phyloP scores from a whole-genome alignment of 2,113 vertebrate species.

The Entomyzon cyanotis region DNA sequence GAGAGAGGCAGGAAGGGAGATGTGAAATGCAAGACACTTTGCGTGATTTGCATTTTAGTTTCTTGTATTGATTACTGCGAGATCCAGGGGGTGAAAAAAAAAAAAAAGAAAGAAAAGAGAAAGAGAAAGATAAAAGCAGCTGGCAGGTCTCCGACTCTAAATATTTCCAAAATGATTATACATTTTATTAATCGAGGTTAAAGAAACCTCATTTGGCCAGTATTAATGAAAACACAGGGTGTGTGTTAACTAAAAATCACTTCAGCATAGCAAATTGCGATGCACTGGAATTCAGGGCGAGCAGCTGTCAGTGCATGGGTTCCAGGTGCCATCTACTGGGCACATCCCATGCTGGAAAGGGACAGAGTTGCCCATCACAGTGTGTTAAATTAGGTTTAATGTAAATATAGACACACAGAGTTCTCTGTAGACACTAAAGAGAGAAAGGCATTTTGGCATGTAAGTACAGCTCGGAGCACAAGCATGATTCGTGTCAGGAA shows the following conservation, averaged over 20 bases:
- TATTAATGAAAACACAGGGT: conserved; percentile 58
- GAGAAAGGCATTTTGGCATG: background rate
- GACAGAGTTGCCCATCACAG: background rate
- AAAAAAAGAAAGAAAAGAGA: background rate
- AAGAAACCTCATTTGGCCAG: conserved; percentile 53
- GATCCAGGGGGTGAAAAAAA: background rate
- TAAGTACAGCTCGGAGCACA: background rate
- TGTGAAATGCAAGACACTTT: background rate
- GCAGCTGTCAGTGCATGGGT: background rate
- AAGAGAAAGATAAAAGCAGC: background rate
- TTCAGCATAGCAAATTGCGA: conserved; percentile 28
- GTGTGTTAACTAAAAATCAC: conserved; percentile 66
- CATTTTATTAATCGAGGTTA: conserved; percentile 71
- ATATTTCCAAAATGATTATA: conserved; percentile 62
- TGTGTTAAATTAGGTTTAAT: background rate
- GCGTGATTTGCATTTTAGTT: conserved; percentile 49
- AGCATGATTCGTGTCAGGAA: background rate
- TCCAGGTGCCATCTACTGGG: conserved; percentile 68
- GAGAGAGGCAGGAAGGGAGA: background rate
- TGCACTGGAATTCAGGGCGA: background rate
- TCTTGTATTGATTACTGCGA: conserved; percentile 39
- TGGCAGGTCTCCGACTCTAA: conserved; percentile 18
- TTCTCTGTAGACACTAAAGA: background rate
- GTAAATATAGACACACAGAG: background rate
- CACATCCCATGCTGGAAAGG: background rate